These are phyloP conservation scores for Eudasyphora cyanicolor DNA, from an alignment of 2,888 invertebrate genomes.

Conservation along the genomic window DNA sequence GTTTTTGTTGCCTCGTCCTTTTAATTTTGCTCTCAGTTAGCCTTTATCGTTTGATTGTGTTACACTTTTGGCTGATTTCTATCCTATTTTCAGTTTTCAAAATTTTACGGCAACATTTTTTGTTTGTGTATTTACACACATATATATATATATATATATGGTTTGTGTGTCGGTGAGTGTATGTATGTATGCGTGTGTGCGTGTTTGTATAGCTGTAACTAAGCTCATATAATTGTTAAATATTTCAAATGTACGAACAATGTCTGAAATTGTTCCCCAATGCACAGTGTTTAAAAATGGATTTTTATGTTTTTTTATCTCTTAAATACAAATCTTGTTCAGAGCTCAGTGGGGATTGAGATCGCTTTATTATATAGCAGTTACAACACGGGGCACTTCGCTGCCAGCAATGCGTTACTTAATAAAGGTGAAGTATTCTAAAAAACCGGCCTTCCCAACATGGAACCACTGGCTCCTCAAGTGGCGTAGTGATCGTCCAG, in stretches of 20 bases:
- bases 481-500: too few species aligned
- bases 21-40: neutral
- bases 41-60: neutral
- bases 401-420: too few species aligned
- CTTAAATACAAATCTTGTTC: too few species aligned
- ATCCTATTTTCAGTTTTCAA: conserved; percentile 2
- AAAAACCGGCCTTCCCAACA: too few species aligned
- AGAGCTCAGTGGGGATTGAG: too few species aligned
- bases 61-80: neutral
- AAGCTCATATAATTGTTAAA: neutral
- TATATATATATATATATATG: too few species aligned
- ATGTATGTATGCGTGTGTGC: neutral
- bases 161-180: neutral
- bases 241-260: neutral
- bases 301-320: too few species aligned
- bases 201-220: neutral
- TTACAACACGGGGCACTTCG: too few species aligned
- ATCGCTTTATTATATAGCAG: too few species aligned
- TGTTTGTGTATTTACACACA: conserved; percentile 13
- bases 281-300: conserved; percentile 20
- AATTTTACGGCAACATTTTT: conserved; percentile 5
- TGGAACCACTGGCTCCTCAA: too few species aligned
- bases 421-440: too few species aligned
- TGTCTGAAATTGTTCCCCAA: neutral
- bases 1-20: neutral